Evolutionary conservation across 2,797 vertebrate genomes (phyloP).

Genomic region (Amblyopsis hoosieri): DNA sequence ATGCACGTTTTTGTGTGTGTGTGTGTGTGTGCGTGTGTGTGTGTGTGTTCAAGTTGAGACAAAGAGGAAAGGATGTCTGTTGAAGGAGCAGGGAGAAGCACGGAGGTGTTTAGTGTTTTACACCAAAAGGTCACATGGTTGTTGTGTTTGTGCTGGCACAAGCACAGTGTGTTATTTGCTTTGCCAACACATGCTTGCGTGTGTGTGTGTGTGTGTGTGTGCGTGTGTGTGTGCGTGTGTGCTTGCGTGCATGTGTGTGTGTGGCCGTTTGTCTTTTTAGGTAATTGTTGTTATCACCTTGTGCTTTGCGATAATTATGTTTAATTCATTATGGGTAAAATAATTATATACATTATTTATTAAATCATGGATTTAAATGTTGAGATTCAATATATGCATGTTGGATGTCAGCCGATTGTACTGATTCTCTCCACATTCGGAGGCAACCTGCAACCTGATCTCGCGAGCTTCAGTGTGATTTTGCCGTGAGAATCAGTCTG

Average conservation of each 20-base stretch:
- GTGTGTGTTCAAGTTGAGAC: not conserved
- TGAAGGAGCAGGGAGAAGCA: too few relatives aligned
- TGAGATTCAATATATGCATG: slow-evolving; percentile 12
- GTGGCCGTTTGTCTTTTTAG: slow-evolving; percentile 26
- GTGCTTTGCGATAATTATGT: slow-evolving; percentile 33
- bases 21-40: slow-evolving; percentile 8
- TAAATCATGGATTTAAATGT: not conserved
- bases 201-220: not conserved
- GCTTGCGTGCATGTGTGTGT: not conserved
- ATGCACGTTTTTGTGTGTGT: slow-evolving; percentile 11
- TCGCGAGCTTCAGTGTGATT: too few relatives aligned
- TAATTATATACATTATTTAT: too few relatives aligned
- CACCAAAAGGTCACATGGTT: slow-evolving; percentile 2
- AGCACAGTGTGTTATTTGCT: not conserved
- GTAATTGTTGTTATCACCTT: slow-evolving; percentile 37
- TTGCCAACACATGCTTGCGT: slow-evolving; percentile 9
- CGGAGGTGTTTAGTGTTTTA: slow-evolving; percentile 11
- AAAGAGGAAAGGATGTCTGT: not conserved
- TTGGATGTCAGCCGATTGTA: not conserved
- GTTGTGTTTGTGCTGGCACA: not conserved
- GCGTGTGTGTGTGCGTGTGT: slow-evolving; percentile 2
- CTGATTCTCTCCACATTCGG: not conserved
- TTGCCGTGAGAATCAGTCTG: not conserved
- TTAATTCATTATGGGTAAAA: too few relatives aligned
- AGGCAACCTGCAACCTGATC: too few relatives aligned